phyloP scores from a whole-genome alignment of 1,140 invertebrate species.

The Chymomyza costata region DNA sequence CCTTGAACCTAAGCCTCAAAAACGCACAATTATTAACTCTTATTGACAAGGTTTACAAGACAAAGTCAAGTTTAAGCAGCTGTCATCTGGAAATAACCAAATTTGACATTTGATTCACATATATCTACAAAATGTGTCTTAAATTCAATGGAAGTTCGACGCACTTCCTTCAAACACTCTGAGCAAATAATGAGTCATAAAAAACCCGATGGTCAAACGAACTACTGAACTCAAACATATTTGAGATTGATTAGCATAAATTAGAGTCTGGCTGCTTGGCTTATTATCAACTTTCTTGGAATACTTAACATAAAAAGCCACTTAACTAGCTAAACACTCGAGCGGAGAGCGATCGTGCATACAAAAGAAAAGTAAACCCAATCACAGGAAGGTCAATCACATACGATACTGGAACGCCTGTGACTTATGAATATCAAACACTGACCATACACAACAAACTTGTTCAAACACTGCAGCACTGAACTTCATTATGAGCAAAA shows the following conservation, averaged over 20 bases:
- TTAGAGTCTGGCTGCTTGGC: conserved; percentile 32
- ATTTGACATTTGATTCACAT: neutral
- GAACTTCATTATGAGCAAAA: conserved; percentile 7
- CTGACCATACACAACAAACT: conserved; percentile 56
- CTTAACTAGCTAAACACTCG: conserved; percentile 27
- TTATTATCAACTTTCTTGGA: conserved; percentile 65
- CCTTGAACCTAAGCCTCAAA: conserved; percentile 40
- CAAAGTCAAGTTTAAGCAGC: conserved; percentile 55
- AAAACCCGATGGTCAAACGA: conserved; percentile 63
- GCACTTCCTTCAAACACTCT: conserved; percentile 39
- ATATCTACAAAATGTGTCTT: conserved; percentile 33
- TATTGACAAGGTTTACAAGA: conserved; percentile 30
- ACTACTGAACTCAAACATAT: conserved; percentile 25
- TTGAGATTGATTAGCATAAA: conserved; percentile 55
- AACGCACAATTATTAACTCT: conserved; percentile 33
- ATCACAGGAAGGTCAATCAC: conserved; percentile 55
- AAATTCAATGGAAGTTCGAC: conserved; percentile 30
- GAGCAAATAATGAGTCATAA: conserved; percentile 22
- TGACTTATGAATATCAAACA: conserved; percentile 17
- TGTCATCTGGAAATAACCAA: conserved; percentile 44
- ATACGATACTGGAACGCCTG: conserved; percentile 16
- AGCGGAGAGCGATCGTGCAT: neutral
- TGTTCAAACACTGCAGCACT: conserved; percentile 1
- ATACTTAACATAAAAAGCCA: conserved; percentile 63
- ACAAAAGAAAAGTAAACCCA: conserved; percentile 1